Evolutionary conservation across 2,888 invertebrate genomes (phyloP).

Genomic region (Andrena marginata): DNA sequence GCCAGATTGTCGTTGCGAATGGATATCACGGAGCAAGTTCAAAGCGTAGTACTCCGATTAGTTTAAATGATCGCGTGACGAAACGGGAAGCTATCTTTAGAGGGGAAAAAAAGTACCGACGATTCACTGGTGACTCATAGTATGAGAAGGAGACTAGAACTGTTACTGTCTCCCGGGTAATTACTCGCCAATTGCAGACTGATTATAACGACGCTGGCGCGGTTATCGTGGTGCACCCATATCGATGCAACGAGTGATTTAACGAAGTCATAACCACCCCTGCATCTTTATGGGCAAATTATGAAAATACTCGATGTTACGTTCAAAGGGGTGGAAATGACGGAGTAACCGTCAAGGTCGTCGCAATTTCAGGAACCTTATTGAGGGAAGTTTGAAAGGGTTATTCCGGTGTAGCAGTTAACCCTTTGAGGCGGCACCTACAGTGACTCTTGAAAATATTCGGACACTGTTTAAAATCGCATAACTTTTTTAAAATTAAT

Average conservation of each 20-base stretch:
- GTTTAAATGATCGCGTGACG: conserved; percentile 56
- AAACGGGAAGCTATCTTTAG: conserved; percentile 64
- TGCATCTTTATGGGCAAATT: background rate
- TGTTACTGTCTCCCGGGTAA: conserved; percentile 41
- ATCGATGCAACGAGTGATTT: background rate
- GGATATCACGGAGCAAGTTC: conserved; percentile 26
- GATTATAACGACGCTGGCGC: conserved; percentile 18
- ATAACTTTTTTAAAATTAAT: too few relatives aligned
- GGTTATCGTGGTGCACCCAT: background rate
- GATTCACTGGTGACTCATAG: conserved; percentile 66
- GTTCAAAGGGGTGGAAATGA: background rate
- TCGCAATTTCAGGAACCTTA: background rate
- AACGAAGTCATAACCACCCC: background rate
- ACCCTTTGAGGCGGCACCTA: too few relatives aligned
- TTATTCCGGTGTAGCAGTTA: background rate
- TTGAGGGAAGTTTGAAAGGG: background rate
- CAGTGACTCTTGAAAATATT: too few relatives aligned
- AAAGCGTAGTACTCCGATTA: conserved; percentile 50
- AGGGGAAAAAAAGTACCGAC: conserved; percentile 55
- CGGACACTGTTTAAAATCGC: too few relatives aligned
- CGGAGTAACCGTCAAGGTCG: background rate
- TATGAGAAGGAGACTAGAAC: conserved; percentile 49
- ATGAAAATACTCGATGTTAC: background rate
- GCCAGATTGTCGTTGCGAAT: background rate
- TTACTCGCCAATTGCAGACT: conserved; percentile 27